Conservation (phyloP, 2,797 vertebrate genomes). For the Artibeus lituratus region DNA sequence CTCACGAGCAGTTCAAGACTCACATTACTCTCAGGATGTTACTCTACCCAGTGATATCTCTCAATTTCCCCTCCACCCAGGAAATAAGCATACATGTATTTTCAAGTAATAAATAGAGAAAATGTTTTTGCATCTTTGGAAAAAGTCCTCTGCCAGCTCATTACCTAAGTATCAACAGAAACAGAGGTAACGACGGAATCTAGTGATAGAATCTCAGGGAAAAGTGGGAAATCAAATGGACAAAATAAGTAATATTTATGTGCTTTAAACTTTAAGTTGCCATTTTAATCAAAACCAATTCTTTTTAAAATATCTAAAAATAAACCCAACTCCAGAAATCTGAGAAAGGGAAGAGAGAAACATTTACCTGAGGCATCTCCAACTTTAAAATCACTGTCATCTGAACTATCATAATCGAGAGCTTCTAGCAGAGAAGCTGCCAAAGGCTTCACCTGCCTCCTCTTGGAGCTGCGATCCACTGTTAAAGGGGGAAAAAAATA, state of each 20-base stretch:
- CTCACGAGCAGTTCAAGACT: neutral
- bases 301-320: neutral
- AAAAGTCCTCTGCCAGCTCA: neutral
- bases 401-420: slow-evolving; percentile 99
- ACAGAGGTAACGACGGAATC: neutral
- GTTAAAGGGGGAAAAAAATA: slow-evolving; percentile 46
- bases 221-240: slow-evolving; percentile 24
- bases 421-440: slow-evolving; percentile 96
- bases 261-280: slow-evolving; percentile 48
- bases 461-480: slow-evolving; percentile 98
- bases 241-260: slow-evolving; percentile 44
- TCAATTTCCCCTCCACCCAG: neutral
- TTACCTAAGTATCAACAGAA: slow-evolving; percentile 19
- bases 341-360: slow-evolving; percentile 5
- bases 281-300: slow-evolving; percentile 36
- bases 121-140: neutral
- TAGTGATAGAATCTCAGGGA: neutral
- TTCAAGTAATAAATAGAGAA: neutral
- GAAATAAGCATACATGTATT: slow-evolving; percentile 24
- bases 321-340: slow-evolving; percentile 36
- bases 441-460: slow-evolving; percentile 98
- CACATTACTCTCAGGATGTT: neutral
- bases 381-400: slow-evolving; percentile 99
- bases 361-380: slow-evolving; percentile 96
- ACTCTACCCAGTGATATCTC: neutral